Evolutionary conservation across 2,888 invertebrate species (phyloP).

Genomic region (Hofmannophila pseudospretella): DNA sequence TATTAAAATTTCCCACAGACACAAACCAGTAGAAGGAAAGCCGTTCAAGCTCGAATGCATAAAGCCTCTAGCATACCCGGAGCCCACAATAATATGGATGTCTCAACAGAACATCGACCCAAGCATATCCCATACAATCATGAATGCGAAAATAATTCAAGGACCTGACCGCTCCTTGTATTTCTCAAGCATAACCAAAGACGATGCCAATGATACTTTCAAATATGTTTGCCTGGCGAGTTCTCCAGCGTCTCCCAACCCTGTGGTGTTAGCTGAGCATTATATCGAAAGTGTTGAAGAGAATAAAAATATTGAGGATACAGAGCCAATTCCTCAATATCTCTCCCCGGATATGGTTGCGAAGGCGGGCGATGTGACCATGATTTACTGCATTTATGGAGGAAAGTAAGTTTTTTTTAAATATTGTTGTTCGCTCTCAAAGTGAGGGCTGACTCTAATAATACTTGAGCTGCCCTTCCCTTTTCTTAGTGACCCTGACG

Average conservation of each 20-base stretch:
- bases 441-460: no score
- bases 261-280: conserved; percentile 46
- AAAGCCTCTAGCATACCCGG: conserved; percentile 47
- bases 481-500: no score
- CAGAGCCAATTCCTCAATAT: conserved; percentile 46
- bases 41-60: conserved; percentile 49
- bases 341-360: conserved; percentile 41
- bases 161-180: conserved; percentile 51
- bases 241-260: conserved; percentile 37
- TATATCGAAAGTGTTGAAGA: conserved; percentile 34
- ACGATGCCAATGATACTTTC: conserved; percentile 31
- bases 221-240: conserved; percentile 54
- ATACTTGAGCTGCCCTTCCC: no score
- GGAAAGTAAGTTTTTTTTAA: conserved; percentile 68
- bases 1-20: not conserved
- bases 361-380: conserved; percentile 39
- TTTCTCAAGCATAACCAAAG: conserved; percentile 47
- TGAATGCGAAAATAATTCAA: conserved; percentile 37
- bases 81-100: conserved; percentile 49
- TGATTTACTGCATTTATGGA: conserved; percentile 60
- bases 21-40: conserved; percentile 38
- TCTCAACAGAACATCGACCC: conserved; percentile 30
- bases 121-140: conserved; percentile 15
- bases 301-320: conserved; percentile 28
- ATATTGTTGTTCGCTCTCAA: no score